Base-by-base conservation (phyloP, 37 sponge, comb jelly and placozoan genomes). In the Geodia barretti region DNA sequence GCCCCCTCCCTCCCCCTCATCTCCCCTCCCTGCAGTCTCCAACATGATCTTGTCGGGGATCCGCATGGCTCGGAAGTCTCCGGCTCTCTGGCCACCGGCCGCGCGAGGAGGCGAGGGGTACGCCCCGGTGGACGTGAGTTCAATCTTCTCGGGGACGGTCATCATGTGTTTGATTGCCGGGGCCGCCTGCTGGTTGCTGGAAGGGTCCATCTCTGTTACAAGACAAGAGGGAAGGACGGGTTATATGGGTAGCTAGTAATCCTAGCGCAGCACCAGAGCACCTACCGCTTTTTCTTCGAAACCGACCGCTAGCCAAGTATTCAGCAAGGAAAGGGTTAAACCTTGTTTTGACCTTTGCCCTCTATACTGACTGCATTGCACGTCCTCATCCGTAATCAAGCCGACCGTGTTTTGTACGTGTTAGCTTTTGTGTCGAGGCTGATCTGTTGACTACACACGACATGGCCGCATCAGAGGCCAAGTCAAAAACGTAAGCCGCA, bases 111-210 rank as follows among this genome's bases (percentile, higher is more conserved):
- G 38, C 32, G 41, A 17, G 54, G 54, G 54, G 54, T 47, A 47
- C 7, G 54, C 54, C 54, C 54, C 54, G 7, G 54, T 47, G 54
- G 70, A 29, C 5, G 62, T 77, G 40, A 88, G 79, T 37, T 88
- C 81, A 70, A 88, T 88, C 68, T 83, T 72, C 40, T 88, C 89
- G 37, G 89, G 89, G 14, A 88, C 79, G 4, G 75, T 79, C 89
- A 88, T 88, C 54, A 47, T 47, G 40, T 83, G 64, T 37, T 73
- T 83, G 20, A 66, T 4, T 30, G 83, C 41, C 1, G 83, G n/a
- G 32, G 82, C 8, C 24, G 39, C 26, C 72, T 68, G 68, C 34
- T 28, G 33, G 34, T 33, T 68, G 34, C 20, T 33, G 2, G 34
- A 28, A 30, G 68, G 54, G 54, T 47, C 54, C 54, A 47, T 47